phyloP scores from a whole-genome alignment of 2,113 vertebrate genomes.

The Proterorhinus semilunaris region DNA sequence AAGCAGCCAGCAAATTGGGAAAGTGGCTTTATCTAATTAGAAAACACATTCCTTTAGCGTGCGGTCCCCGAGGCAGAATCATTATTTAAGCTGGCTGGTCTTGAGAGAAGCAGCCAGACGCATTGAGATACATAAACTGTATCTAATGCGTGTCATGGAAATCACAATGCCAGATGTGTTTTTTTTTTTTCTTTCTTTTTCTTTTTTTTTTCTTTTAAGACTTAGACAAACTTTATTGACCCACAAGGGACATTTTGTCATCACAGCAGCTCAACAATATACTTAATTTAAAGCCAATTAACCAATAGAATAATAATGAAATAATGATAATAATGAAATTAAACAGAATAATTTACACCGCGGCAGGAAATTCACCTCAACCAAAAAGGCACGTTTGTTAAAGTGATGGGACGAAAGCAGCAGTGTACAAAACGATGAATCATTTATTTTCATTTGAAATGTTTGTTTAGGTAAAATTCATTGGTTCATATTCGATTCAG shows the following conservation, averaged over 20 bases:
- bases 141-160: conserved; percentile 60
- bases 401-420: no score
- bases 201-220: background rate
- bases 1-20: conserved; percentile 78
- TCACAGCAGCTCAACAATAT: background rate
- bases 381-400: no score
- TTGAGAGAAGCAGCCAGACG: conserved; percentile 64
- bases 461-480: no score
- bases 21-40: conserved; percentile 79
- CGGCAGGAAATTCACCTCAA: no score
- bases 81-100: conserved; percentile 76
- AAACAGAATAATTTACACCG: no score
- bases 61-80: conserved; percentile 71
- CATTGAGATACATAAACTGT: conserved; percentile 67
- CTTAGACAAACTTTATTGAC: no score
- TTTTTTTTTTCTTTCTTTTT: background rate
- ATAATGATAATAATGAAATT: no score
- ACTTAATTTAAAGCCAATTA: no score
- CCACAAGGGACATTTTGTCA: background rate
- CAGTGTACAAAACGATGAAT: no score
- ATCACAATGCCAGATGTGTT: conserved; percentile 36
- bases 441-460: no score
- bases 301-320: no score
- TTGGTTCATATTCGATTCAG: no score
- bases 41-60: conserved; percentile 75